phyloP scores from a whole-genome alignment of 2,888 invertebrate species.

The Galerucella calmariensis region DNA sequence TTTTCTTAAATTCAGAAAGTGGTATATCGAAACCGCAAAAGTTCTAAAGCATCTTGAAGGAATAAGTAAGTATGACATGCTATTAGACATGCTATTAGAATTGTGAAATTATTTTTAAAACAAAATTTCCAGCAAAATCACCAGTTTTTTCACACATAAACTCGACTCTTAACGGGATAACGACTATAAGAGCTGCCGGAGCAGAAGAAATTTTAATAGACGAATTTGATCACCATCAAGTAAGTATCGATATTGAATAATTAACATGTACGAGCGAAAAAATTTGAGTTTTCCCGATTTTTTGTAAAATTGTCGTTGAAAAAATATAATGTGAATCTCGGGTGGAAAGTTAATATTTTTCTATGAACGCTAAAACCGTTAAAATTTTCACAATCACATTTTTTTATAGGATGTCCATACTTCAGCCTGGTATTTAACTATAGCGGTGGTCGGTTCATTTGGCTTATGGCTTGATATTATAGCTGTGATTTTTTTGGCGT shows the following conservation, averaged over 20 bases:
- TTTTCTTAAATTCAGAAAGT: constrained; percentile 72
- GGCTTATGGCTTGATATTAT: constrained; percentile 75
- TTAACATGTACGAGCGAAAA: too few relatives aligned
- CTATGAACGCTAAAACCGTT: too few relatives aligned
- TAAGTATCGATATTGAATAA: constrained; percentile 29
- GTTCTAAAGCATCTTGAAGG: constrained; percentile 75
- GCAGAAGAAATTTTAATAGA: constrained; percentile 43
- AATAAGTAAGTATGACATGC: constrained; percentile 60
- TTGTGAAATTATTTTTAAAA: neutral
- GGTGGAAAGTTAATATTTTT: too few relatives aligned
- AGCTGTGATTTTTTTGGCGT: constrained; percentile 70
- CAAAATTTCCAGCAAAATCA: constrained; percentile 48
- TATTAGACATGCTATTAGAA: neutral
- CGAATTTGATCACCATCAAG: constrained; percentile 52
- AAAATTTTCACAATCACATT: neutral
- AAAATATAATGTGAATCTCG: too few relatives aligned
- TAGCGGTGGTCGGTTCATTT: constrained; percentile 73
- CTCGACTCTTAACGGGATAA: constrained; percentile 49
- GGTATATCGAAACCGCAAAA: constrained; percentile 77
- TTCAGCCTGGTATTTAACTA: constrained; percentile 71
- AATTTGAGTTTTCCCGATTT: too few relatives aligned
- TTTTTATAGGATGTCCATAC: constrained; percentile 67
- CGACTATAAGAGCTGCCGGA: constrained; percentile 49
- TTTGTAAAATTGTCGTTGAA: too few relatives aligned
- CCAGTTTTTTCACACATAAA: constrained; percentile 52